Evolutionary conservation across 2,888 invertebrate genomes (phyloP).

Genomic region (Hofmannophila pseudospretella): DNA sequence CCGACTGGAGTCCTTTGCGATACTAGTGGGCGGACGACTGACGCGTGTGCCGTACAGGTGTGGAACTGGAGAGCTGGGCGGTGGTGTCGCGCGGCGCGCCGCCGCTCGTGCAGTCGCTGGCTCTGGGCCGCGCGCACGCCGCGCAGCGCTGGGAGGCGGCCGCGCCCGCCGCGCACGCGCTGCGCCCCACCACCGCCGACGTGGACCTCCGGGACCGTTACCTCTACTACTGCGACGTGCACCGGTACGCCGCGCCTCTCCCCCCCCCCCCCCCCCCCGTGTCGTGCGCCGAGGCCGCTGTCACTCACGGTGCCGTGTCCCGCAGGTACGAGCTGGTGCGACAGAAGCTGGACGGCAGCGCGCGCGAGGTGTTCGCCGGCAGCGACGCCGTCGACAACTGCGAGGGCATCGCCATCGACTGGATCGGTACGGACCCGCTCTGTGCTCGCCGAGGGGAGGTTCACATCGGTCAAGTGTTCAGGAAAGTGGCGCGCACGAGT

Average conservation of each 20-base stretch:
- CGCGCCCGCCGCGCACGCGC: slow-evolving; percentile 83
- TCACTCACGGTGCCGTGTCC: too few species aligned
- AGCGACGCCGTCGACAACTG: slow-evolving; percentile 79
- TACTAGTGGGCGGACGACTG: too few species aligned
- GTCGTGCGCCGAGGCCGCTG: too few species aligned
- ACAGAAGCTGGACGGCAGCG: slow-evolving; percentile 79
- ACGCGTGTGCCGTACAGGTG: slow-evolving; percentile 47
- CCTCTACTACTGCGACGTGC: slow-evolving; percentile 81
- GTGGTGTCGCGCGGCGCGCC: slow-evolving; percentile 71
- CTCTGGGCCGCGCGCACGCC: slow-evolving; percentile 47
- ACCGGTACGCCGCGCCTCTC: slow-evolving; percentile 59
- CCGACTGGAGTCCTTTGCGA: too few species aligned
- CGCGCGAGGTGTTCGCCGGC: slow-evolving; percentile 75
- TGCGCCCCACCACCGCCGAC: slow-evolving; percentile 82
- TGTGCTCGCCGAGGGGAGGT: too few species aligned
- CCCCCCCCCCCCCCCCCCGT: slow-evolving; percentile 22
- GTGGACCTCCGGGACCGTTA: slow-evolving; percentile 79
- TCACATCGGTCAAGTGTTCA: too few species aligned
- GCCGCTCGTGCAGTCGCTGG: slow-evolving; percentile 8
- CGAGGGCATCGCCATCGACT: slow-evolving; percentile 89
- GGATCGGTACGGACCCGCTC: slow-evolving; percentile 79
- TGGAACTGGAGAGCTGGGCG: slow-evolving; percentile 80
- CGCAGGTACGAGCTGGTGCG: slow-evolving; percentile 80
- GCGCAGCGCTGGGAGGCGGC: slow-evolving; percentile 83
- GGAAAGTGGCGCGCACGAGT: too few species aligned